These are phyloP conservation scores for Omphaloscelis lunosa DNA, from an alignment of 2,888 invertebrate genomes.

Conservation along the genomic window DNA sequence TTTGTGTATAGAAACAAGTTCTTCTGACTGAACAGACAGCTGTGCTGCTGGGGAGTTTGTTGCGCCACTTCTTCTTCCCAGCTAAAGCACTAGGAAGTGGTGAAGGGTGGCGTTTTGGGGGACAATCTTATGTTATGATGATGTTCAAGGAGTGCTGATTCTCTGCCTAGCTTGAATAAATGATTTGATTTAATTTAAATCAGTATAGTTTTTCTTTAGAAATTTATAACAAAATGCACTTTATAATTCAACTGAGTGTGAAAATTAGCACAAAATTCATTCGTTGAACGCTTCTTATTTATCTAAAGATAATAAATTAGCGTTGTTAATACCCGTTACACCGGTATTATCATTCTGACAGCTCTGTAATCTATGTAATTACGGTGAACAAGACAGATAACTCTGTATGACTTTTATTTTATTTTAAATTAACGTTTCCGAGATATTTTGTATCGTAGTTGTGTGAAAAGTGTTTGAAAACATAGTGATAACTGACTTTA, in stretches of 20 bases:
- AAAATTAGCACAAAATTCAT: constrained; percentile 20
- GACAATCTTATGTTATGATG: not conserved
- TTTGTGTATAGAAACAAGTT: not conserved
- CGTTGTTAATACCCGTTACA: constrained; percentile 34
- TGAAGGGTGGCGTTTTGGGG: not conserved
- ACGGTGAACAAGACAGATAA: constrained; percentile 40
- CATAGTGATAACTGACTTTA: not conserved
- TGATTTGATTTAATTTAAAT: not conserved
- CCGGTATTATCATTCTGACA: constrained; percentile 46
- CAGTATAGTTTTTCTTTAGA: not conserved
- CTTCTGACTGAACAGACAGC: not conserved
- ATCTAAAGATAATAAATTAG: constrained; percentile 45
- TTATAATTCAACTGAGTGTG: not conserved
- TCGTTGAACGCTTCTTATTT: constrained; percentile 16
- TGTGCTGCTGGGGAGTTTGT: not conserved
- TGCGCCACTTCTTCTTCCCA: not conserved
- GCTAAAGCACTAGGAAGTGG: not conserved
- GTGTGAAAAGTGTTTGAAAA: not conserved
- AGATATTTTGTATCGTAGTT: not conserved
- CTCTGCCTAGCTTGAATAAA: not conserved
- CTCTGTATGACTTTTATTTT: constrained; percentile 15
- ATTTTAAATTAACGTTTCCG: constrained; percentile 10
- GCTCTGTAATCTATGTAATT: constrained; percentile 46
- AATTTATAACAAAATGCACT: constrained; percentile 1
- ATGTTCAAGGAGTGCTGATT: not conserved